Evolutionary conservation across 2,113 vertebrate species (phyloP).

Genomic region (Emydura subglobosa): DNA sequence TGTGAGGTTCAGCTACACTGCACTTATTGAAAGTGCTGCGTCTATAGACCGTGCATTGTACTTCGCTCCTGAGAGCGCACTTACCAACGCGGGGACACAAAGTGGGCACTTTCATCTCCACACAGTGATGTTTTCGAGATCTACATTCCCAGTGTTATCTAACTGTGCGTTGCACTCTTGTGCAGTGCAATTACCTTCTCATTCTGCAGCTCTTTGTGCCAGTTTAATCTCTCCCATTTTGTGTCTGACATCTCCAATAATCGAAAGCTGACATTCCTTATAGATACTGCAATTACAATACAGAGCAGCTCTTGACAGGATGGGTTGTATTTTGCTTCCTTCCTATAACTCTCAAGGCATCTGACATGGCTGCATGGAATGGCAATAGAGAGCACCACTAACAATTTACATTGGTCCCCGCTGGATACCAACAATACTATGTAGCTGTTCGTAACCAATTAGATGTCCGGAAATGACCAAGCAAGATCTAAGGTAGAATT

Average conservation of each 20-base stretch:
- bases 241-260: slow-evolving; percentile 68
- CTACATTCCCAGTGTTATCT: slow-evolving; percentile 22
- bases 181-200: slow-evolving; percentile 58
- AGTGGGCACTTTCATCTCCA: background rate
- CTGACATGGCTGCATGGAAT: slow-evolving; percentile 11
- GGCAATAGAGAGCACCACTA: slow-evolving; percentile 28
- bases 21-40: rapidly evolving
- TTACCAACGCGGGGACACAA: background rate
- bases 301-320: slow-evolving; percentile 32
- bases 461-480: background rate
- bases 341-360: background rate
- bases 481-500: slow-evolving; percentile 11
- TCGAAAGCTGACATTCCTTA: slow-evolving; percentile 22
- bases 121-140: background rate
- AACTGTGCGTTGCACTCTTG: background rate
- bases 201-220: slow-evolving; percentile 50
- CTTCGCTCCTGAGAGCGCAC: rapidly evolving
- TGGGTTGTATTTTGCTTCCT: slow-evolving; percentile 39
- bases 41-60: background rate
- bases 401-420: background rate
- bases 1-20: rapidly evolving
- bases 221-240: slow-evolving; percentile 55
- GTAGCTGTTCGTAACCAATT: slow-evolving; percentile 43
- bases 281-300: slow-evolving; percentile 46
- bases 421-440: slow-evolving; percentile 10